Evolutionary conservation across 2,113 vertebrate genomes (phyloP).

Genomic region (Pteruthius melanotis): DNA sequence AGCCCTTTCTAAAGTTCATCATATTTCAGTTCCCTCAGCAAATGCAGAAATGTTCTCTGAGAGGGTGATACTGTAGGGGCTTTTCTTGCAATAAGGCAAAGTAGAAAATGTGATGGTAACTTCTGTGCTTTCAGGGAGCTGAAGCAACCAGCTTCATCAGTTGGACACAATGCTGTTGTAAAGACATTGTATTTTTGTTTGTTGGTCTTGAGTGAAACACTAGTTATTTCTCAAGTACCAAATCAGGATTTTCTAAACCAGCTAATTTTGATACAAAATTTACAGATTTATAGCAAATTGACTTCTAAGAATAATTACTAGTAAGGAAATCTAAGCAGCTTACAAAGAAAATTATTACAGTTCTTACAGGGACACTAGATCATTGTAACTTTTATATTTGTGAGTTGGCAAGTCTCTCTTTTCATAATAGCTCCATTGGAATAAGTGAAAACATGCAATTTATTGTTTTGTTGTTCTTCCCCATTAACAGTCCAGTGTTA

Average conservation of each 20-base stretch:
- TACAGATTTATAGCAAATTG: neutral
- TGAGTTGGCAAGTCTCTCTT: neutral
- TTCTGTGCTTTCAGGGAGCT: neutral
- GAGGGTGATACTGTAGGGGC: rapidly evolving
- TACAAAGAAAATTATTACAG: neutral
- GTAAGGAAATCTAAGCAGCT: neutral
- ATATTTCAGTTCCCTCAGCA: neutral
- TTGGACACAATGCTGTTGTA: neutral
- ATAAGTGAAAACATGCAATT: neutral
- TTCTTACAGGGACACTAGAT: neutral
- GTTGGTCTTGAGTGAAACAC: neutral
- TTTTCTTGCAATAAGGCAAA: neutral
- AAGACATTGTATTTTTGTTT: neutral
- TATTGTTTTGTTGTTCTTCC: neutral
- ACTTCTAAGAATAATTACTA: neutral
- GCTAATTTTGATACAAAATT: neutral
- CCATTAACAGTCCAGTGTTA: neutral
- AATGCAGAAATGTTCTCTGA: neutral
- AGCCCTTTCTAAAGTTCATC: neutral
- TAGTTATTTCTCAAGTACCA: neutral
- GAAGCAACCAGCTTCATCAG: neutral
- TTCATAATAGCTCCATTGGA: neutral
- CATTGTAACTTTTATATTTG: neutral
- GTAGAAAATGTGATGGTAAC: neutral
- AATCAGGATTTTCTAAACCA: neutral